These are phyloP conservation scores for Hypotaenidia philippensis DNA, from an alignment of 2,797 vertebrate genomes.

Conservation along the genomic window DNA sequence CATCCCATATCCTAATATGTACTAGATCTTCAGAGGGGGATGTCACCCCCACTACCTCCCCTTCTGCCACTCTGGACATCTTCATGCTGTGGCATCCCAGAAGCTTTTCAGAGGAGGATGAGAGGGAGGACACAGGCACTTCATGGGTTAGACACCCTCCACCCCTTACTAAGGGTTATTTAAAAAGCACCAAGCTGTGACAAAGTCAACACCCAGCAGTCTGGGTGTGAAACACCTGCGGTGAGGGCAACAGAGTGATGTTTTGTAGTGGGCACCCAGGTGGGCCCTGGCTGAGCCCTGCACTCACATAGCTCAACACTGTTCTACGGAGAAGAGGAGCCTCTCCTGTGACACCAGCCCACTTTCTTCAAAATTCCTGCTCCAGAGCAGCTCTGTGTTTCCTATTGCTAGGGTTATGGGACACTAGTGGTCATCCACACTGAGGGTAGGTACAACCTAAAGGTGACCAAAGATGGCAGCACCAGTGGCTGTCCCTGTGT, in stretches of 20 bases:
- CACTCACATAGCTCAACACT: accelerated
- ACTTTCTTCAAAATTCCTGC: not conserved
- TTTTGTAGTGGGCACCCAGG: accelerated
- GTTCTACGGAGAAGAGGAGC: not conserved
- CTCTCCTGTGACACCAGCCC: not conserved
- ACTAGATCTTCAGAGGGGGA: not conserved
- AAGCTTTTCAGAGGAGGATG: accelerated
- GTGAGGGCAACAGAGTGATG: not conserved
- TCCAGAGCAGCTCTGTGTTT: not conserved
- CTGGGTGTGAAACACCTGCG: not conserved
- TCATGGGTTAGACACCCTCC: not conserved
- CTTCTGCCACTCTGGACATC: not conserved
- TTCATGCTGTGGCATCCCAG: not conserved
- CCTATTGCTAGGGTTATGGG: not conserved
- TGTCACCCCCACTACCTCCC: not conserved
- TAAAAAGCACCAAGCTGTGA: not conserved
- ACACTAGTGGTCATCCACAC: not conserved
- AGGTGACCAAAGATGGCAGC: not conserved
- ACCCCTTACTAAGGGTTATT: not conserved
- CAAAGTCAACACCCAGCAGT: not conserved
- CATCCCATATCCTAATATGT: not conserved
- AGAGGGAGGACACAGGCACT: accelerated
- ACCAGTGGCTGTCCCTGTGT: too few species aligned
- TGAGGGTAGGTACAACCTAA: not conserved
- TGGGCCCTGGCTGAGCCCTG: not conserved